Base-by-base conservation (phyloP, 2,888 invertebrate genomes). In the Elysia crispata region DNA sequence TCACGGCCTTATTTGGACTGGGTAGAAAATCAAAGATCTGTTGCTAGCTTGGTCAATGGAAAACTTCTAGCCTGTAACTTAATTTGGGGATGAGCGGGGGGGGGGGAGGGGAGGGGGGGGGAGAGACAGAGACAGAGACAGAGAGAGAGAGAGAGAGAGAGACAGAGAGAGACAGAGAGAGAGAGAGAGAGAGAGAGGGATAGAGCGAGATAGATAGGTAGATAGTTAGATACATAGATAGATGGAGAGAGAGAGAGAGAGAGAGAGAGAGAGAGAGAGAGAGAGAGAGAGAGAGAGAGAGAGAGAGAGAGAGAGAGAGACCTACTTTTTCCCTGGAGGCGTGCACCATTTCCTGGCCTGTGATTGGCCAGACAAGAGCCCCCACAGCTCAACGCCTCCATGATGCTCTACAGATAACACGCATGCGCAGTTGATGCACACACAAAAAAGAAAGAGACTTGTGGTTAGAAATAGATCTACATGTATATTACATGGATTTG, bases 101-200 rank as follows among this genome's bases (percentile, higher is more conserved):
- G 18, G 15, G 73, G 50, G 31, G 15, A 18, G 23, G 18, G 60
- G 60, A 31, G 60, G 23, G 8, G 30, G 28, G 23, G n/a, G 23
- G 60, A 31, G 23, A 30, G 11, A 57, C n/a, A 33, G 62, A 64
- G 3, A 75, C 62, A 75, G 1, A 62, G 75, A 62, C 0, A 62
- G 75, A 33, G 11, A 11, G 41, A 41, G 3, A 41, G 41, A 11
- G 41, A 6, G 64, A 33, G 31, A 33, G 8, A 41, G 49, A 76
- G 64, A 64, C 13, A 64, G 8, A 64, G 66, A 76, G 15, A 64
- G 76, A 76, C 11, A 76, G 66, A 76, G 25, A 66, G 23, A 76
- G 64, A 76, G 11, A 66, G 64, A 76, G 23, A 64, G 76, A 66
- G 23, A 76, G 76, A 64, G 5, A 62, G 60, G 62, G 1, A 60